Base-by-base conservation (phyloP, 2,113 vertebrate species). In the Centropus unirufus region DNA sequence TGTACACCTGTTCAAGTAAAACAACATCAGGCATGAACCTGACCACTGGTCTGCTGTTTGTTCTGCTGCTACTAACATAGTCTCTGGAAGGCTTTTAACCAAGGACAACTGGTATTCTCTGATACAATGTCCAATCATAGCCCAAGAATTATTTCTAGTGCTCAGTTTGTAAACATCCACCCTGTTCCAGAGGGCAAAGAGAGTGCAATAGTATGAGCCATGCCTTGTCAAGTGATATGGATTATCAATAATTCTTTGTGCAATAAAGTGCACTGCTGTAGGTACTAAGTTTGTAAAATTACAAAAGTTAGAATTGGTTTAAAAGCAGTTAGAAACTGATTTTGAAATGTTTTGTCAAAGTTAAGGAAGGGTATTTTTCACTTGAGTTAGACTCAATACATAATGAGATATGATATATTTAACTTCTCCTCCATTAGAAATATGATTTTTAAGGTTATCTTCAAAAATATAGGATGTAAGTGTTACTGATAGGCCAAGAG, bases 41-140 rank as follows among this genome's bases (percentile, higher is more conserved):
- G 29, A 68, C 32, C 11, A 14, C 17, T 42, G 29, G 4, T 0
- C 0, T 46, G 11, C 46, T 12, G 15, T 42, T 66, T 12, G 20
- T 61, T 75, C 30, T 49, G 12, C 21, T 63, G 23, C 4, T 55
- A 15, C 58, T 73, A 63, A 32, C 9, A 29, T 17, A 19, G 11
- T 29, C 11, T 54, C 30, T 67, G 24, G 24, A 72, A 84, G 66
- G 14, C 4, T 70, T 67, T 74, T 42, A 30, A 1, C 26, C 1
- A 5, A 74, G 18, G 8, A 24, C 29, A 73, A 7, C 10, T 24
- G 46, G 21, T 47, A 58, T 9, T 74, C 30, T 44, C 8, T 57
- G 20, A 61, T 64, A 36, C 2, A 30, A 42, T 34, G 22, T 7
- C 39, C 52, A 19, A 66, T 9, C 22, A 8, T 1, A 81, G 34